A percentile compares a stretch with the other conserved stretches of the same genome.
phyloP scores from a whole-genome alignment of 2,113 vertebrate genomes.

The Myiozetetes cayanensis region DNA sequence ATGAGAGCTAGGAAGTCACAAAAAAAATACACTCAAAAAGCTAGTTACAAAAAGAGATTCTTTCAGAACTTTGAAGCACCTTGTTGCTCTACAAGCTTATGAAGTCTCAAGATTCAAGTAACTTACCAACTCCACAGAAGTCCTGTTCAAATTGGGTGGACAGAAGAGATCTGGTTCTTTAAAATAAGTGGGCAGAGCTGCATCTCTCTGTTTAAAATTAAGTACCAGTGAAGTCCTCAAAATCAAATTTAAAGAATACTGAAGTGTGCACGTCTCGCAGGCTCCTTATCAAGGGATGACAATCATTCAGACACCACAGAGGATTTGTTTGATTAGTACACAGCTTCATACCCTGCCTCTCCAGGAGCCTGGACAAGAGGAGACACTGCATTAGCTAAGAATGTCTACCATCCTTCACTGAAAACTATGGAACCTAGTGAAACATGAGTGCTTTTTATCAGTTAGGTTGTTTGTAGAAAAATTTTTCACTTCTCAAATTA shows the following conservation, averaged over 20 bases:
- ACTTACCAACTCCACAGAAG: background rate
- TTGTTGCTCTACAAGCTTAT: background rate
- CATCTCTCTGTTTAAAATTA: background rate
- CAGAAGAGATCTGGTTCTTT: background rate
- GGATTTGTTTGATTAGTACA: background rate
- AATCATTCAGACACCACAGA: background rate
- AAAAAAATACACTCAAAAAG: background rate
- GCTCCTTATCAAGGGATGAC: background rate
- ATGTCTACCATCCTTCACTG: background rate
- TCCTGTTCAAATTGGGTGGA: fast-evolving
- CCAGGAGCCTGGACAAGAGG: background rate
- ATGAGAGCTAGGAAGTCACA: background rate
- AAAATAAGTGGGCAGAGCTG: background rate
- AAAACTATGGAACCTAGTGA: background rate
- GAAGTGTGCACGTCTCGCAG: background rate
- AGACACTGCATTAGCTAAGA: background rate
- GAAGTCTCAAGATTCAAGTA: background rate
- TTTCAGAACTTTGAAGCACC: background rate
- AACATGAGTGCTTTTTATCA: background rate
- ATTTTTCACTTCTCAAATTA: background rate
- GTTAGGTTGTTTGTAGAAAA: background rate
- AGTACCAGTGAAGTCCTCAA: background rate
- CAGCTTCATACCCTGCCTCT: background rate
- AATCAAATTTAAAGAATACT: background rate
- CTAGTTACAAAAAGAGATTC: background rate